Conservation (phyloP, 2,888 invertebrate genomes). For the Nezara viridula region DNA sequence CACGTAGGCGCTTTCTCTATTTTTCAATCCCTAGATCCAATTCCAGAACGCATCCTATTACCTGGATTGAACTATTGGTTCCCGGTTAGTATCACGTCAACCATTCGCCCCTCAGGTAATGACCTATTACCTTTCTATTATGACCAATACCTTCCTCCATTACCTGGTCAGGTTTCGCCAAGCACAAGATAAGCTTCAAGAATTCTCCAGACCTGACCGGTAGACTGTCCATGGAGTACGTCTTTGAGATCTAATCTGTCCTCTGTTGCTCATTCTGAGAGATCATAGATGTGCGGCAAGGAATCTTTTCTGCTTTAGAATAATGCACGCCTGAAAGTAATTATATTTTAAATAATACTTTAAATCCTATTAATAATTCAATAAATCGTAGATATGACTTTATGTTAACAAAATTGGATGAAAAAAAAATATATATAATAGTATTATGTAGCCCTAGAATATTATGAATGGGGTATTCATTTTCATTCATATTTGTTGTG, state of each 20-base stretch:
- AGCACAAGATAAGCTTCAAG: constrained; percentile 9
- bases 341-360: too few species aligned
- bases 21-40: constrained; percentile 64
- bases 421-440: too few species aligned
- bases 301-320: not conserved
- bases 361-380: too few species aligned
- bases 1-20: constrained; percentile 61
- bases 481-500: too few species aligned
- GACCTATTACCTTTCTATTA: constrained; percentile 55
- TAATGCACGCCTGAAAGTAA: too few species aligned
- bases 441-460: too few species aligned
- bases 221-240: not conserved
- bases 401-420: too few species aligned
- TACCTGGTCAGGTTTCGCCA: constrained; percentile 41
- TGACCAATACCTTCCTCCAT: constrained; percentile 50
- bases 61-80: constrained; percentile 61
- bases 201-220: not conserved
- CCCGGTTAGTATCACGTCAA: constrained; percentile 50
- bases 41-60: constrained; percentile 64
- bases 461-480: too few species aligned
- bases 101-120: constrained; percentile 50
- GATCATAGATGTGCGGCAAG: not conserved
- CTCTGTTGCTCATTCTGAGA: not conserved
- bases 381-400: too few species aligned
- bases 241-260: not conserved